These are phyloP conservation scores for Elysia crispata DNA, from an alignment of 2,888 invertebrate genomes.

Conservation along the genomic window DNA sequence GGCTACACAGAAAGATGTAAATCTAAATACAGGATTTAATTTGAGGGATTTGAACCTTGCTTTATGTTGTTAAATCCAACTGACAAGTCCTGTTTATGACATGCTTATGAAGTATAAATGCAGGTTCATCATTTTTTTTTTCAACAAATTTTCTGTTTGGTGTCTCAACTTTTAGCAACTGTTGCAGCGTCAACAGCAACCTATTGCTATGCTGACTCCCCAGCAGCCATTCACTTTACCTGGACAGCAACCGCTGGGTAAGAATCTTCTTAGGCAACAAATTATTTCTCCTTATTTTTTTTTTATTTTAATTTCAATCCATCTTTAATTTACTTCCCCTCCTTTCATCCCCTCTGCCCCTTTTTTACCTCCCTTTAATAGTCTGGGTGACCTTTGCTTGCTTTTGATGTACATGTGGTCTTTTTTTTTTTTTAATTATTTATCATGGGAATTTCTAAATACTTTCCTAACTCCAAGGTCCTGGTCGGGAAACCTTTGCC, in stretches of 20 bases:
- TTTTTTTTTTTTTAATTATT: too few species aligned
- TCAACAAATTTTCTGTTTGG: not conserved
- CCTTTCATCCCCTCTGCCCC: conserved; percentile 24
- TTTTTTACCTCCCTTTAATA: not conserved
- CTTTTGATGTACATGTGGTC: not conserved
- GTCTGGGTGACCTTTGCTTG: not conserved
- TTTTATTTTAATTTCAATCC: not conserved
- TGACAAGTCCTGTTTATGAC: too few species aligned
- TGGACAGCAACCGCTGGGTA: conserved; percentile 85
- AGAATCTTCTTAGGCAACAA: conserved; percentile 12
- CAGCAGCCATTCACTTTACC: conserved; percentile 80
- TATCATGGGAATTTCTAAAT: too few species aligned
- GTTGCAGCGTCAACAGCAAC: conserved; percentile 74
- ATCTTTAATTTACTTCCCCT: conserved; percentile 12
- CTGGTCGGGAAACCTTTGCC: too few species aligned
- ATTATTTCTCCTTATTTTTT: conserved; percentile 17
- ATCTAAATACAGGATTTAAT: too few species aligned
- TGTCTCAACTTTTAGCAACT: conserved; percentile 57
- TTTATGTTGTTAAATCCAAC: too few species aligned
- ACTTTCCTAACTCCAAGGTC: too few species aligned
- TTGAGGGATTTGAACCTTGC: too few species aligned
- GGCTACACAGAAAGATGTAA: too few species aligned
- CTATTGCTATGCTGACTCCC: conserved; percentile 70
- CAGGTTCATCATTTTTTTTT: not conserved
- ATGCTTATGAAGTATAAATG: too few species aligned